phyloP scores from a whole-genome alignment of 2,797 vertebrate species.

The Melopsittacus undulatus region DNA sequence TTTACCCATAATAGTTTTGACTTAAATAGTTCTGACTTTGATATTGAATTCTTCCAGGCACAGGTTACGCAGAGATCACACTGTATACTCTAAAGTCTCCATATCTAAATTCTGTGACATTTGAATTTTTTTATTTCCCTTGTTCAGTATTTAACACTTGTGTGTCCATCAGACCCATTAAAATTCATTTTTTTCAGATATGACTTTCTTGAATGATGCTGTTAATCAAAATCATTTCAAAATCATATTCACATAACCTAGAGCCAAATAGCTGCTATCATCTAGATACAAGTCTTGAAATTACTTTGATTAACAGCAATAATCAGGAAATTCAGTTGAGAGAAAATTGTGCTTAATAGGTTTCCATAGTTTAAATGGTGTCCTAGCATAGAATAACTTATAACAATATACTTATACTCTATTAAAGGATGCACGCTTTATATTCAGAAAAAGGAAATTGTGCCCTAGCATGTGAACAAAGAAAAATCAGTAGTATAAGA shows the following conservation, averaged over 20 bases:
- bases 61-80: accelerated
- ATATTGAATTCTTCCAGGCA: background rate
- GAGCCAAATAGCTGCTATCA: background rate
- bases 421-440: background rate
- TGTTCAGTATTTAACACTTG: background rate
- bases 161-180: background rate
- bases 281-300: background rate
- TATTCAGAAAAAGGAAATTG: constrained; percentile 2
- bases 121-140: background rate
- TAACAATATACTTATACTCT: background rate
- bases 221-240: constrained; percentile 17
- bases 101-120: background rate
- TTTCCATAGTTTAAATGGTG: background rate
- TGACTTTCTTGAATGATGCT: background rate
- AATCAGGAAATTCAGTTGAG: background rate
- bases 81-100: background rate
- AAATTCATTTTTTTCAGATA: background rate
- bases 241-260: background rate
- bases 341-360: constrained; percentile 15
- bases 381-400: background rate
- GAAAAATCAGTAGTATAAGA: background rate
- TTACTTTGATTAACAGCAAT: constrained; percentile 24
- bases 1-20: background rate
- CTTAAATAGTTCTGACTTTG: background rate
- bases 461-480: background rate